phyloP scores from a whole-genome alignment of 2,113 vertebrate species.

The Macaca fascicularis region DNA sequence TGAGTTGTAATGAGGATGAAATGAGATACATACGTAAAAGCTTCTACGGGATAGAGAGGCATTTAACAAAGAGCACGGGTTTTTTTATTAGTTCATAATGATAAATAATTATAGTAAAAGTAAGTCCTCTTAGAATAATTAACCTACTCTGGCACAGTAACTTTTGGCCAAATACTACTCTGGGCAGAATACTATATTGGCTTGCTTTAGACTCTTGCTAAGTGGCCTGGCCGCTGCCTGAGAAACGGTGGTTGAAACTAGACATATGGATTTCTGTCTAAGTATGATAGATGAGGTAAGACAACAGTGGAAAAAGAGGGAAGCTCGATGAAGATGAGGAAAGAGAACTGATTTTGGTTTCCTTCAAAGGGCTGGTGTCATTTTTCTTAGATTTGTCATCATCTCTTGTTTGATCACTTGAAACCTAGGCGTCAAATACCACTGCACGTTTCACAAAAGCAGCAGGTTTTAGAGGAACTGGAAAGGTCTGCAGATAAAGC shows the following conservation, averaged over 20 bases:
- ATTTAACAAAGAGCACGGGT: conserved; percentile 63
- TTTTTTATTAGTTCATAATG: conserved; percentile 50
- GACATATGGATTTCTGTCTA: conserved; percentile 73
- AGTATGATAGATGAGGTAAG: conserved; percentile 73
- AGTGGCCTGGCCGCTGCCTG: conserved; percentile 65
- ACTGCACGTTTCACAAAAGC: background rate
- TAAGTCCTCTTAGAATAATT: conserved; percentile 68
- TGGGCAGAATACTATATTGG: conserved; percentile 58
- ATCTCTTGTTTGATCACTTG: conserved; percentile 60
- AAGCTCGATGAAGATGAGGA: background rate
- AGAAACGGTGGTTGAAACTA: conserved; percentile 68
- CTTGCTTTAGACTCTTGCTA: conserved; percentile 67
- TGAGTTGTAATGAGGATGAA: background rate
- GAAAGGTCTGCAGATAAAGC: background rate
- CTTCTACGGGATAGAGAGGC: conserved; percentile 20
- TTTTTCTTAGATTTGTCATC: conserved; percentile 72
- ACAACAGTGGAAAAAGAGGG: conserved; percentile 29
- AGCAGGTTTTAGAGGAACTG: background rate
- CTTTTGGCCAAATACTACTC: conserved; percentile 51
- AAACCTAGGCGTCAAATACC: conserved; percentile 28
- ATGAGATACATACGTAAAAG: background rate
- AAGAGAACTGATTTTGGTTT: conserved; percentile 66
- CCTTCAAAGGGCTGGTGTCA: conserved; percentile 46
- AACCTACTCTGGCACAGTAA: conserved; percentile 56
- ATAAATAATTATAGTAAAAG: conserved; percentile 62